Evolutionary conservation across 2,797 vertebrate species (phyloP).

Genomic region (Tamandua tetradactyla): DNA sequence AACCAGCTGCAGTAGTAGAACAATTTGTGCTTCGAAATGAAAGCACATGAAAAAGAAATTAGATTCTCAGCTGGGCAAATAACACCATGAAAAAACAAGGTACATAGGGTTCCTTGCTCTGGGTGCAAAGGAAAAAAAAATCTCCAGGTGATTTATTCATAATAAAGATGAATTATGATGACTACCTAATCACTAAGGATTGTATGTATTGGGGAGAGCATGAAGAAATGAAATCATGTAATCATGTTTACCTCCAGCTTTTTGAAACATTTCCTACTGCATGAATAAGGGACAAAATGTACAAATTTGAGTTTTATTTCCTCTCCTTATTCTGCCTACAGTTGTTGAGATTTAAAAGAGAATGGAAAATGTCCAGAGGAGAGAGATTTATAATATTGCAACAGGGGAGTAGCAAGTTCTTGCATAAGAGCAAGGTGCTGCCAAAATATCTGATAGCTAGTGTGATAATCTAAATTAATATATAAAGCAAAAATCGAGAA

Average conservation of each 20-base stretch:
- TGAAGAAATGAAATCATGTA: neutral
- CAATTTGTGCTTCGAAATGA: neutral
- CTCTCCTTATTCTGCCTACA: neutral
- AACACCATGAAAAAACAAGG: neutral
- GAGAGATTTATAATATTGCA: neutral
- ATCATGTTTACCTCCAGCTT: neutral
- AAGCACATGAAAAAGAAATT: constrained; percentile 1
- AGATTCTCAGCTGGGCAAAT: neutral
- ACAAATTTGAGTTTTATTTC: neutral
- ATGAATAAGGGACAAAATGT: neutral
- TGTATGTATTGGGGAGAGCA: neutral
- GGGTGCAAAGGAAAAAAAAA: neutral
- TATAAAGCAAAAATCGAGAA: neutral
- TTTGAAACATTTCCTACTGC: neutral
- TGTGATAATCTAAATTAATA: neutral
- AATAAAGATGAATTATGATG: neutral
- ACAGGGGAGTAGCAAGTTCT: neutral
- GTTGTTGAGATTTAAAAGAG: neutral
- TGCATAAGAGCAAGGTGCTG: neutral
- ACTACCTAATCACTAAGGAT: neutral
- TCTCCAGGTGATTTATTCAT: no score
- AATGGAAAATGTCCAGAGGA: neutral
- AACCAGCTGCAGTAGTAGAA: neutral
- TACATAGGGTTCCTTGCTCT: neutral
- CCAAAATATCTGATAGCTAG: neutral